These are phyloP conservation scores for Manis javanica DNA, from an alignment of 2,797 vertebrate genomes.

Conservation along the genomic window DNA sequence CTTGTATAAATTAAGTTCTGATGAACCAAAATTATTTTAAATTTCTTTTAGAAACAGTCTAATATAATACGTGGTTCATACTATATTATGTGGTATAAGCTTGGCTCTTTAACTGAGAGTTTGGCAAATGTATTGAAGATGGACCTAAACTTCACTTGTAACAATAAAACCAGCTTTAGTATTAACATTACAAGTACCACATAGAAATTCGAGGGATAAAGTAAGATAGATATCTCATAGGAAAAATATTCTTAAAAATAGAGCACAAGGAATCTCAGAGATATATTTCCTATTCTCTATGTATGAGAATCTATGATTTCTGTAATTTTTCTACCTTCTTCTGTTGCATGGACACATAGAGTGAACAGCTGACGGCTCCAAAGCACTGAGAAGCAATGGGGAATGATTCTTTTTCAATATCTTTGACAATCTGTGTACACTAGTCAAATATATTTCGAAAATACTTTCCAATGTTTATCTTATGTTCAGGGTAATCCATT, in stretches of 20 bases:
- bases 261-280: not conserved
- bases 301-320: not conserved
- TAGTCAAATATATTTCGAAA: too few species aligned
- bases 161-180: not conserved
- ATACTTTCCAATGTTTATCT: too few species aligned
- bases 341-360: not conserved
- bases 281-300: not conserved
- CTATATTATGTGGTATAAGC: not conserved
- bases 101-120: not conserved
- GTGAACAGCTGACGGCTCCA: not conserved
- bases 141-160: not conserved
- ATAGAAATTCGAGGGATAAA: not conserved
- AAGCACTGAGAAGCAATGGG: too few species aligned
- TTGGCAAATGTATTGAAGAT: not conserved
- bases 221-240: not conserved
- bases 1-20: not conserved
- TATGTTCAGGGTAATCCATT: too few species aligned
- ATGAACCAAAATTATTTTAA: not conserved
- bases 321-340: not conserved
- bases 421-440: too few species aligned
- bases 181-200: not conserved
- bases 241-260: not conserved
- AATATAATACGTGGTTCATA: not conserved
- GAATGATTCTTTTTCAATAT: too few species aligned
- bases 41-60: not conserved